Evolutionary conservation across 1,140 invertebrate species (phyloP), one percentile per base, ranked within the genome.

Genomic region (Arion vulgaris): DNA sequence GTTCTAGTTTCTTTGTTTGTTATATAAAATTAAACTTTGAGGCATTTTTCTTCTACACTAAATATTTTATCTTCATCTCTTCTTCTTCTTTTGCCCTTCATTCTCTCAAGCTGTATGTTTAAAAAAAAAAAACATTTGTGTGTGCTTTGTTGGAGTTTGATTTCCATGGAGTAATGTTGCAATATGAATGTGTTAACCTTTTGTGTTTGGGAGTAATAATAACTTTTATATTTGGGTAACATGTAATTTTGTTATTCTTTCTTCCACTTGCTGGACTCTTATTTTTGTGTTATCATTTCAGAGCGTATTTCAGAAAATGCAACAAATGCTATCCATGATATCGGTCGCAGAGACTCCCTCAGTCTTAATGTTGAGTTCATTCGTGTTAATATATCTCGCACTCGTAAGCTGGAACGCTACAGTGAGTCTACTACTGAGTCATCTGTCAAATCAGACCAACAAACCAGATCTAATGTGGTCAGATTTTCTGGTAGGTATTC

Each of bases 351-450:
- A 92, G 97, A 99, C 93, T 98, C 97, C 0, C 93, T 99, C 13
- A 98, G 96, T 90, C 96, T 99, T 23, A 98, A 98, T 91, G 97
- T 99, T 0, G 97, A 99, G 92, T 99, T 98, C 92, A 97, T 99
- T 5, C 98, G 98, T 92, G 96, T 99, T 87, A 97, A 98, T 91
- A 94, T 99, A 23, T 97, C 97, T 0, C 93, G 98, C 84, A 91
- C 86, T 71, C 86, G 91, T 28, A 91, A 91, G 80, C 79, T 90
- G 66, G 90, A 91, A 45, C 26, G 45, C 75, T 38, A 45, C 73
- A 72, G 72, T 62, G 81, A 85, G 11, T 45, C 38, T 36, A 36
- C 19, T 1, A n/a, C 72, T 79, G 45, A 69, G 73, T 71, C 62
- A 32, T 34, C 83, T 4, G 71, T 78, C 32, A 85, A 78, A 36